A percentile compares a stretch with the other conserved stretches of the same genome.
These are phyloP conservation scores for Caradrina kadenii DNA, from an alignment of 2,888 invertebrate species.

Conservation along the genomic window DNA sequence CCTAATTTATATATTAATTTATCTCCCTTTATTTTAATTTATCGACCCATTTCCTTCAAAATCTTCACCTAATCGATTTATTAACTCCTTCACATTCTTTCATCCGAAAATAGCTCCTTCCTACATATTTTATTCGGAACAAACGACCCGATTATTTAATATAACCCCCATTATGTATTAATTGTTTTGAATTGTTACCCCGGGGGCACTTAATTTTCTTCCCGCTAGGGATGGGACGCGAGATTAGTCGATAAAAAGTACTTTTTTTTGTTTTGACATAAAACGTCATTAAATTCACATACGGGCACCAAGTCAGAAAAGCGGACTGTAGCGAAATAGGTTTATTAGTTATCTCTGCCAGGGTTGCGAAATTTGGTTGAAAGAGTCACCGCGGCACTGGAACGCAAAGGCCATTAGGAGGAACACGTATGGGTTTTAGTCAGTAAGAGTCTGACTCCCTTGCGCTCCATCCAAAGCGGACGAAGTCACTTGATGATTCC, in stretches of 20 bases:
- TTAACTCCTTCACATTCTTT: conserved; percentile 1
- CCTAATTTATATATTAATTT: too few species aligned
- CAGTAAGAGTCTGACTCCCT: too few species aligned
- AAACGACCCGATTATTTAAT: conserved; percentile 55
- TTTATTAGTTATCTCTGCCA: too few species aligned
- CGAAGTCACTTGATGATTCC: too few species aligned
- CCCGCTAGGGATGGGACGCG: conserved; percentile 33
- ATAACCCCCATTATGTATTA: conserved; percentile 51
- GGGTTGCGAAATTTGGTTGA: too few species aligned
- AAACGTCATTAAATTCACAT: too few species aligned
- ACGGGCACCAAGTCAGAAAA: too few species aligned
- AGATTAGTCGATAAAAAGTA: conserved; percentile 24
- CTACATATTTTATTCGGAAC: conserved; percentile 21
- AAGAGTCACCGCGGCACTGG: too few species aligned
- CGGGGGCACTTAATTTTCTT: conserved; percentile 49
- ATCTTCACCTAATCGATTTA: conserved; percentile 11
- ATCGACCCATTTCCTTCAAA: background rate
- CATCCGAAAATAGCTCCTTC: conserved; percentile 20
- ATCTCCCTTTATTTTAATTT: background rate
- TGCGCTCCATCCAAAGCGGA: too few species aligned
- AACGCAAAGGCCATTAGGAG: too few species aligned
- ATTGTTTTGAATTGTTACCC: conserved; percentile 59
- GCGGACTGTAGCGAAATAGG: too few species aligned
- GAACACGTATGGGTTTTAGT: too few species aligned
- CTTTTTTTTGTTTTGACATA: background rate